Evolutionary conservation across 2,113 vertebrate species (phyloP), one percentile per base, ranked within the genome.

Genomic region (Poicephalus gulielmi): DNA sequence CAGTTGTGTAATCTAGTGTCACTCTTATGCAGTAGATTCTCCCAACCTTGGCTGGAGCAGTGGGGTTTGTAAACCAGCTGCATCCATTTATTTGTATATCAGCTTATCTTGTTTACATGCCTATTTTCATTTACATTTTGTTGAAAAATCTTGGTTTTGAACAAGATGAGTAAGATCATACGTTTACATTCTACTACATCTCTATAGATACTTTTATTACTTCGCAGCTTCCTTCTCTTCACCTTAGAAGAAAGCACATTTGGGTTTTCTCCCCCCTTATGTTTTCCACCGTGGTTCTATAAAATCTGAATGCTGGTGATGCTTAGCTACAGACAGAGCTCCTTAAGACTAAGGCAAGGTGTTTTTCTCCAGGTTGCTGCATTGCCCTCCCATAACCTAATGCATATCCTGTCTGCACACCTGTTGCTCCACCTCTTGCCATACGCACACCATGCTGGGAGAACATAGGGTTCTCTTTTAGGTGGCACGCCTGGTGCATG

Each of bases 221-320:
- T 59, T 92, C 18, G 49, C 43, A 59, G 37, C 41, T 84, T 31
- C 39, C 83, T 66, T 50, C 25, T 68, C 10, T 80, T 37, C 60
- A 31, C 37, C 15, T 31, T 49, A 43, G 44, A 70, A 81, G 22
- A 74, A 73, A 39, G 27, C 1, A 1, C 30, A 7, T 53, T 50
- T n/a, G 15, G 13, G 4, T 18, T 75, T 57, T n/a, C 19, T 24
- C 4, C 7, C 5, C 1, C 6, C 31, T 24, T 4, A 2, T 2
- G 0, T 70, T 91, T 86, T 71, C 31, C 3, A 37, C 13, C 4
- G 3, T 43, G 25, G 3, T 41, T 91, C 24, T 12, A 20, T 30
- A 79, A 25, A 91, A 73, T 83, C n/a, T 84, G 60, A 55, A 25
- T 10, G 14, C 20, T 59, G 33, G 9, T 55, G 33, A 27, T 86